Evolutionary conservation across 2,113 vertebrate species (phyloP), one percentile per base, ranked within the genome.

Genomic region (Nymphicus hollandicus): DNA sequence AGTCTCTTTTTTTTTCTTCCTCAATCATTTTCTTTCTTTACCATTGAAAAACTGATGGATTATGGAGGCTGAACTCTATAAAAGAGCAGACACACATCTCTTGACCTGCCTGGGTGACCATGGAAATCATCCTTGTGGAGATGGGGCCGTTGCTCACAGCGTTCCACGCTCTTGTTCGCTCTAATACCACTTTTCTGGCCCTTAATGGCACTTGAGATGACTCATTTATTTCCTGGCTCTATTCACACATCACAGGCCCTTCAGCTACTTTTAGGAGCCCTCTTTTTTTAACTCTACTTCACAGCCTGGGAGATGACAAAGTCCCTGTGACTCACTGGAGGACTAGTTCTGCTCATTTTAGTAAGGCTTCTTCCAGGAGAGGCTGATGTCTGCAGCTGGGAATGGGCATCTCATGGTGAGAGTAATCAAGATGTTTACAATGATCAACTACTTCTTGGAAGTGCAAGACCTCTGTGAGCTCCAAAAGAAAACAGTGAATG

Each of bases 151-250:
- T 1, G 18, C 70, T 69, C 55, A 37, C 31, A 17, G 65, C 28
- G 25, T 29, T 91, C 52, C 35, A n/a, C 3, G 0, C 61, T 81
- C n/a, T 6, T 5, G 17, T 23, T 66, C n/a, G 4, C 49, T 53
- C 76, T 50, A 43, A 55, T 11, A 43, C n/a, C 11, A 1, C 73
- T 81, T 65, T 46, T 66, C 29, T 53, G 37, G 83, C 53, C 80
- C 65, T 80, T 53, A 53, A 56, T 79, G 74, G 29, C 61, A 19
- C 80, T 93, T 27, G 37, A 79, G 80, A 24, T 85, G 70, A 28
- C 72, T 86, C 85, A 91, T 64, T 86, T 74, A 65, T 93, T 81
- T 92, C 81, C 88, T 82, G 86, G 31, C 70, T 91, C 83, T 90
- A 8, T 71, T 91, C 80, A 79, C 65, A 81, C 53, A 77, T 39